Conservation (phyloP, 2,888 invertebrate genomes). For the Autographa pulchrina region DNA sequence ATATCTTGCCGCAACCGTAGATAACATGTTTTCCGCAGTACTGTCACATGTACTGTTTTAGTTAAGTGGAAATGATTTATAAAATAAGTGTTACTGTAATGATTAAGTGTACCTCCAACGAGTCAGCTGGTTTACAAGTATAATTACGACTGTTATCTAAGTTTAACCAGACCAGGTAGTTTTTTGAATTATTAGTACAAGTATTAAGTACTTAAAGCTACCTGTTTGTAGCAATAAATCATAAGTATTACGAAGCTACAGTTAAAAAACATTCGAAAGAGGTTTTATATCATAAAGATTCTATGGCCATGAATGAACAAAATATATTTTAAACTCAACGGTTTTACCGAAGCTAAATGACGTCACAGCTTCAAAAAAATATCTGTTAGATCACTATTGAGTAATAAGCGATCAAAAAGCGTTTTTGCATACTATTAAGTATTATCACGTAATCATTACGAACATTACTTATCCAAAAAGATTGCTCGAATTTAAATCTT, state of each 20-base stretch:
- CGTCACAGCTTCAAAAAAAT: constrained; percentile 23
- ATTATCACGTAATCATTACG: constrained; percentile 36
- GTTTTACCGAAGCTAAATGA: constrained; percentile 14
- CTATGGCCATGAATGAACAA: too few relatives aligned
- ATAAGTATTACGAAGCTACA: too few relatives aligned
- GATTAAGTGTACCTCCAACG: not conserved
- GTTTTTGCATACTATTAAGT: constrained; percentile 38
- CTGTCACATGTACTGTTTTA: too few relatives aligned
- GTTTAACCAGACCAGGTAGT: too few relatives aligned
- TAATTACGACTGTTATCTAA: too few relatives aligned
- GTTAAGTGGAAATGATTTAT: constrained; percentile 2
- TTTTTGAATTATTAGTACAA: too few relatives aligned
- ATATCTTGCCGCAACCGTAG: not conserved
- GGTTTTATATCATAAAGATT: too few relatives aligned
- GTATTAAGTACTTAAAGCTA: too few relatives aligned
- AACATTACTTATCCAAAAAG: constrained; percentile 18
- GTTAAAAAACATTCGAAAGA: too few relatives aligned
- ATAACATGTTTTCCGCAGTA: constrained; percentile 9
- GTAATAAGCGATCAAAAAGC: constrained; percentile 32
- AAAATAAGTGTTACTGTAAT: not conserved
- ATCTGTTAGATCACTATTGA: constrained; percentile 35
- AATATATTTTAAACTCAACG: not conserved
- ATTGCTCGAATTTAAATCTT: constrained; percentile 18
- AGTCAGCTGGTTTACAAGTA: not conserved
- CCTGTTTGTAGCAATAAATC: too few relatives aligned